phyloP scores from a whole-genome alignment of 2,797 vertebrate species.

The Microcaecilia unicolor region DNA sequence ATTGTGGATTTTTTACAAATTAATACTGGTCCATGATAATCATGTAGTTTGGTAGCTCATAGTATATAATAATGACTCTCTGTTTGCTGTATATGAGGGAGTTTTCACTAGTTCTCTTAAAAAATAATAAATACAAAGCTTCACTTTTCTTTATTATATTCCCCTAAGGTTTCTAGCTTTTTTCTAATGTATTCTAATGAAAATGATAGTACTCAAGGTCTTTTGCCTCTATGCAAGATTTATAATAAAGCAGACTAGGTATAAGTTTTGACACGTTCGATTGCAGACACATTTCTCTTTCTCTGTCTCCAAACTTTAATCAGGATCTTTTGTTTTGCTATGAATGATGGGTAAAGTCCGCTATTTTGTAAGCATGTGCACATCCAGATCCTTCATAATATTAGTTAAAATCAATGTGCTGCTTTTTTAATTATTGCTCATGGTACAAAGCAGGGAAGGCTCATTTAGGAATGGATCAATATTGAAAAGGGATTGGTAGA shows the following conservation, averaged over 20 bases:
- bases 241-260: conserved; percentile 61
- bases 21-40: too few species aligned
- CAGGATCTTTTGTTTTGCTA: conserved; percentile 67
- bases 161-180: conserved; percentile 33
- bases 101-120: too few species aligned
- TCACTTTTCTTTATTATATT: conserved; percentile 27
- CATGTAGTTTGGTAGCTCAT: too few species aligned
- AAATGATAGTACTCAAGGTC: conserved; percentile 41
- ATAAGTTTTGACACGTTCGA: conserved; percentile 63
- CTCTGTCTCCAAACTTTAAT: conserved; percentile 56
- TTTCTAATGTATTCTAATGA: conserved; percentile 50
- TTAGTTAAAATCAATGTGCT: conserved; percentile 99
- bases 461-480: conserved; percentile 98
- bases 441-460: conserved; percentile 99
- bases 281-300: conserved; percentile 67
- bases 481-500: conserved; percentile 95
- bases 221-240: conserved; percentile 43
- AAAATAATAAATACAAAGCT: conserved; percentile 9
- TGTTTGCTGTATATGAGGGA: too few species aligned
- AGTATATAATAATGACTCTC: too few species aligned
- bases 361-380: conserved; percentile 98
- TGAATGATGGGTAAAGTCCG: conserved; percentile 60
- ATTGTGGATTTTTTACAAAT: too few species aligned
- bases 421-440: conserved; percentile 99
- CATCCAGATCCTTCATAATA: conserved; percentile 99